Conservation (phyloP, 2,113 vertebrate species). For the Neolamprologus falcicula region DNA sequence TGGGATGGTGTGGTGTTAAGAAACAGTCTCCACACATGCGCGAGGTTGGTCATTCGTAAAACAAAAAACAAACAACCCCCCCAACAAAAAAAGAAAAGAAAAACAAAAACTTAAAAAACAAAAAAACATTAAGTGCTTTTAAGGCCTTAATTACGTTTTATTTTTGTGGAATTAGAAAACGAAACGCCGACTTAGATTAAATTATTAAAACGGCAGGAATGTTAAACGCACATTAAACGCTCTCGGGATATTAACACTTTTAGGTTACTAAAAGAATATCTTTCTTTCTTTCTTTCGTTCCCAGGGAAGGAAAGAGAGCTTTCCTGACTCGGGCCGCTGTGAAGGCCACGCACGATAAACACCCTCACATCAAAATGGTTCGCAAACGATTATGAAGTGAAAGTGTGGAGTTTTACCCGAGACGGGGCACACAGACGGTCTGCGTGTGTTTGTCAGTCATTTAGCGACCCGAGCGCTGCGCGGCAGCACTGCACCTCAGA, state of each 20-base stretch:
- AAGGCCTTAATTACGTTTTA: neutral
- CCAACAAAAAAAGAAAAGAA: fast-evolving
- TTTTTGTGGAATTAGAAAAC: neutral
- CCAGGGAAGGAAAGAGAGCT: neutral
- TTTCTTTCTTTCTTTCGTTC: neutral
- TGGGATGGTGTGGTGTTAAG: neutral
- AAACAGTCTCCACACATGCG: neutral
- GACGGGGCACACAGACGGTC: neutral
- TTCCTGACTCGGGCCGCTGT: neutral
- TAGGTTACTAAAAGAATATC: neutral
- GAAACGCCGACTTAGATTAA: neutral
- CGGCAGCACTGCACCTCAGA: conserved; percentile 61
- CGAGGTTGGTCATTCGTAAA: neutral
- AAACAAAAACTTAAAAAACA: neutral
- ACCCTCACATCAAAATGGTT: neutral
- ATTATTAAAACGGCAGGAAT: neutral
- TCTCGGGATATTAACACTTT: neutral
- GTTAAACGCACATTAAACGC: too few relatives aligned
- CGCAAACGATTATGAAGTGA: neutral
- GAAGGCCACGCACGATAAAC: neutral
- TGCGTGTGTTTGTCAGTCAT: conserved; percentile 5
- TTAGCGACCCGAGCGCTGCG: conserved; percentile 57
- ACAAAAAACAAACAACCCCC: neutral
- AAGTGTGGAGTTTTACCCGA: neutral
- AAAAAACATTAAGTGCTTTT: neutral